Evolutionary conservation across 2,888 invertebrate genomes (phyloP).

Genomic region (Papilio protenor): DNA sequence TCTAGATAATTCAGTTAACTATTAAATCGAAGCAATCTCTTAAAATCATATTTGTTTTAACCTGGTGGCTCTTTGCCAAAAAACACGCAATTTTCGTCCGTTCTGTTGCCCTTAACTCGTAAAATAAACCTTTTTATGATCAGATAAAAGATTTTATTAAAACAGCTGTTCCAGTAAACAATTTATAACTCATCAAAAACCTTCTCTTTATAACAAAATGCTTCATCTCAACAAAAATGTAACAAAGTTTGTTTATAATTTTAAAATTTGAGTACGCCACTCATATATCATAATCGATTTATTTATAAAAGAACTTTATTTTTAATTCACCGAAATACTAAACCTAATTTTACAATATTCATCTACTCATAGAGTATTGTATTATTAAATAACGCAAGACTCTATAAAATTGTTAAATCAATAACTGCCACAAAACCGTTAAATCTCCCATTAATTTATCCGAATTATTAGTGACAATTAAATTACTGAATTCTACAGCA

Average conservation of each 20-base stretch:
- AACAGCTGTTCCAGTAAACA: neutral
- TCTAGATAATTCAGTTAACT: neutral
- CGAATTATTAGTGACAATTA: too few relatives aligned
- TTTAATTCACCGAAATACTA: neutral
- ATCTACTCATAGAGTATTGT: too few relatives aligned
- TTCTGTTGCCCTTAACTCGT: slow-evolving; percentile 14
- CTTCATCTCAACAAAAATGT: neutral
- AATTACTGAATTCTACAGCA: too few relatives aligned
- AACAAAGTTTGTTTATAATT: slow-evolving; percentile 3
- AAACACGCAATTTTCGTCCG: neutral
- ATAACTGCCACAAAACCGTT: neutral
- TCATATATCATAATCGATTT: neutral
- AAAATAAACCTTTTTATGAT: slow-evolving; percentile 17
- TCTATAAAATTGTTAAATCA: neutral
- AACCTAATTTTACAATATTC: too few relatives aligned
- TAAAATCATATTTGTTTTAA: neutral
- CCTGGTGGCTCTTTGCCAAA: neutral
- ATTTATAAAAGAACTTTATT: neutral
- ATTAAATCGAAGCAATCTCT: neutral
- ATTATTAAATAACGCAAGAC: too few relatives aligned
- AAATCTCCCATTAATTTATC: neutral
- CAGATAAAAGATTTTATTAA: neutral
- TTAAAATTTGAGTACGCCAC: neutral
- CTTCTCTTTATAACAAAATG: neutral
- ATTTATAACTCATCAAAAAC: slow-evolving; percentile 14